These are phyloP conservation scores for Stomatorhinus ivindoensis DNA, from an alignment of 2,113 vertebrate species.

Conservation along the genomic window DNA sequence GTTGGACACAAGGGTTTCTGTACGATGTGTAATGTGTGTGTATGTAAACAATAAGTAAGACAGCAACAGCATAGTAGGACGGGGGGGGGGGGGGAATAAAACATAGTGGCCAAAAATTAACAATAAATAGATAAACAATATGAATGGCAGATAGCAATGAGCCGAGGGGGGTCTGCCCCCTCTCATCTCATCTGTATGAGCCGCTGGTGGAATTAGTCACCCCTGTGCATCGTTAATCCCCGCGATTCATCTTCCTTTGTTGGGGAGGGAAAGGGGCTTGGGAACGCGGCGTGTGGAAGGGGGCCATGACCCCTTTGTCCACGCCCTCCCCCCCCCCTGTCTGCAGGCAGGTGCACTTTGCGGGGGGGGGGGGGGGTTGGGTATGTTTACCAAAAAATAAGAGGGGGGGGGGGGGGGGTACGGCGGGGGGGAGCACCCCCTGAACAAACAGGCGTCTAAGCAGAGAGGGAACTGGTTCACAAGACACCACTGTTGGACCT, in stretches of 20 bases:
- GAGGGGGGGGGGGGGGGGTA: background rate
- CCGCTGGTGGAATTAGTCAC: constrained; percentile 3
- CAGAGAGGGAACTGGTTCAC: background rate
- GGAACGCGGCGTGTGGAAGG: too few relatives aligned
- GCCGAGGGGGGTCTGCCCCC: background rate
- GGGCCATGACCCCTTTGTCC: constrained; percentile 3
- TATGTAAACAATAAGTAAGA: background rate
- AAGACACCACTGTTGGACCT: background rate
- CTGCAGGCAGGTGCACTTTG: background rate
- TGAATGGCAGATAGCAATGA: background rate
- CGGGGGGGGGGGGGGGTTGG: background rate
- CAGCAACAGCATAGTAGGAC: background rate
- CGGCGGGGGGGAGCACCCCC: background rate
- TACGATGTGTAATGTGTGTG: background rate
- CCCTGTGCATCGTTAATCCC: background rate
- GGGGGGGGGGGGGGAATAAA: too few relatives aligned
- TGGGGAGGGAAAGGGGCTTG: background rate
- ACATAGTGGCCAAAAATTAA: background rate
- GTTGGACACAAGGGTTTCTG: too few relatives aligned
- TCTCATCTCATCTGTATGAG: background rate
- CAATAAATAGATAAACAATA: background rate
- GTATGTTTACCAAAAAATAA: background rate
- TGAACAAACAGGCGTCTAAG: background rate
- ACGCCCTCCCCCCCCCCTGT: background rate
- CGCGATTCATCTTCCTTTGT: constrained; percentile 3